Conservation (phyloP, 2,888 invertebrate genomes). For the Netelia melanura region DNA sequence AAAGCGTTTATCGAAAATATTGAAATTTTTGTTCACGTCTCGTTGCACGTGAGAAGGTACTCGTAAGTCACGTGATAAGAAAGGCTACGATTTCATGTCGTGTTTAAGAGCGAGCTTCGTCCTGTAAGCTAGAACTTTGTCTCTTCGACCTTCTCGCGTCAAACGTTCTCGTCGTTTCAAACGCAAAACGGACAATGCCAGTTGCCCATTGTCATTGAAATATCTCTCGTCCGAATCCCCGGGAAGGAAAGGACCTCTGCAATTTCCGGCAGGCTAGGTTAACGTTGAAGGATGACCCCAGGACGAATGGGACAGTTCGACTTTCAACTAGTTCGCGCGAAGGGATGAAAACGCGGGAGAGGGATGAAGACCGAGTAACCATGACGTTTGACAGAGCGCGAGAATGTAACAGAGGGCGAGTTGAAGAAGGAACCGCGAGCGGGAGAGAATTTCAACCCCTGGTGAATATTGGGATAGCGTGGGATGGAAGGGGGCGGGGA, state of each 20-base stretch:
- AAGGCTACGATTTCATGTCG: neutral
- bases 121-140: conserved; percentile 12
- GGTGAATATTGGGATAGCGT: conserved; percentile 34
- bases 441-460: conserved; percentile 37
- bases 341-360: conserved; percentile 48
- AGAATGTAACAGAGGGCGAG: conserved; percentile 21
- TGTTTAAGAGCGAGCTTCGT: conserved; percentile 15
- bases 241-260: conserved; percentile 77
- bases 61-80: conserved; percentile 2
- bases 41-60: conserved; percentile 48
- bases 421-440: conserved; percentile 22
- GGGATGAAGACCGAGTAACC: conserved; percentile 13
- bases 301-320: conserved; percentile 29
- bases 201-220: conserved; percentile 82
- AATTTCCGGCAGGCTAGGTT: conserved; percentile 79
- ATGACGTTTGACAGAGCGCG: conserved; percentile 31
- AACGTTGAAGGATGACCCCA: conserved; percentile 55
- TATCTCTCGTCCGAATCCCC: conserved; percentile 70
- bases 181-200: conserved; percentile 59
- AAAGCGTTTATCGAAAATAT: conserved; percentile 3
- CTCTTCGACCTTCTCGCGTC: conserved; percentile 38
- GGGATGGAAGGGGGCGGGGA: conserved; percentile 19
- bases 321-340: conserved; percentile 45
- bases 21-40: conserved; percentile 36
- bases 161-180: conserved; percentile 55